Percentiles rank a stretch among this genome's conserved stretches.
Evolutionary conservation across 2,888 invertebrate species (phyloP).

Genomic region (Cremastinae sp.): DNA sequence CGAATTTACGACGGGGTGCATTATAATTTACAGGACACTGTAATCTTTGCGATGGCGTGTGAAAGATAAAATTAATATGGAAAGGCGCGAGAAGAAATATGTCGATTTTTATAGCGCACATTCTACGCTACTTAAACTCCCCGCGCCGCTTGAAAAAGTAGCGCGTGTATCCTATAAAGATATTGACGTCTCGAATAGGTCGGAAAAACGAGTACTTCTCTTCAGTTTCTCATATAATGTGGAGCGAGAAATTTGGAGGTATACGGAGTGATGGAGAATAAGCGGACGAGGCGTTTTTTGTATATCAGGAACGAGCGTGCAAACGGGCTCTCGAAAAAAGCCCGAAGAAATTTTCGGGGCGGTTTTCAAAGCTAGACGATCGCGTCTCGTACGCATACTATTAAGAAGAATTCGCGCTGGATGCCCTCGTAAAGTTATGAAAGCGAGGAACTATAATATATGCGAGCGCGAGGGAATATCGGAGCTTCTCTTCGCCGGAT

Average conservation of each 20-base stretch:
- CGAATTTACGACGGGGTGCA: conserved; percentile 55
- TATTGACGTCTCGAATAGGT: no score
- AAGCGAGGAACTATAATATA: conserved; percentile 50
- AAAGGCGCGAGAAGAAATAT: conserved; percentile 26
- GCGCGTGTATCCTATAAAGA: no score
- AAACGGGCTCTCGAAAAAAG: no score
- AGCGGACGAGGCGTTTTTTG: no score
- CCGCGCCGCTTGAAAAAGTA: no score
- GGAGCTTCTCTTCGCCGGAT: conserved; percentile 31
- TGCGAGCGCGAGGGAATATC: conserved; percentile 52
- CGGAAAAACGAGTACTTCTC: no score
- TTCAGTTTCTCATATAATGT: no score
- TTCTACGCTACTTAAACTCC: conserved; percentile 28
- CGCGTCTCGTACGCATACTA: conserved; percentile 50
- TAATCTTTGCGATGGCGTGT: conserved; percentile 55
- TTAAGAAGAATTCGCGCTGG: conserved; percentile 30
- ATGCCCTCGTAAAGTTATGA: conserved; percentile 51
- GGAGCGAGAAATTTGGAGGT: no score
- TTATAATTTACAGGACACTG: conserved; percentile 57
- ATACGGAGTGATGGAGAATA: no score
- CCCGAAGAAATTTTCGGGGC: conserved; percentile 27
- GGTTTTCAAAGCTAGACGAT: conserved; percentile 47
- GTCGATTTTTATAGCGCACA: conserved; percentile 63
- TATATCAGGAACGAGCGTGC: no score
- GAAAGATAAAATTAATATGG: conserved; percentile 53